These are phyloP conservation scores for Seira musarum DNA, from an alignment of 2,888 invertebrate species.

Conservation along the genomic window DNA sequence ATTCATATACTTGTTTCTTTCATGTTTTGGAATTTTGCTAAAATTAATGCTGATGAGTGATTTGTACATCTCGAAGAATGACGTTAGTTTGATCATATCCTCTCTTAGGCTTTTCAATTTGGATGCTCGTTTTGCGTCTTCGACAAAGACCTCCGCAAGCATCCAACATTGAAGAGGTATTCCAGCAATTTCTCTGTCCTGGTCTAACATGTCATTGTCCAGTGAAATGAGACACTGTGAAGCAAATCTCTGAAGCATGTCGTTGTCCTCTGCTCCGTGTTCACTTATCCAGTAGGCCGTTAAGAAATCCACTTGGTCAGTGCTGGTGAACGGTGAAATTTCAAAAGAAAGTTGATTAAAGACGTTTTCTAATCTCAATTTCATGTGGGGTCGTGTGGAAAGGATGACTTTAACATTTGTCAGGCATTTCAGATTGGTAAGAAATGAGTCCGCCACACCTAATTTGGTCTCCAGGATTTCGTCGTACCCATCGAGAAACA, in stretches of 20 bases:
- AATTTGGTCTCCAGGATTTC: no score
- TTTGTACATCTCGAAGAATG: neutral
- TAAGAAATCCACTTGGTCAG: neutral
- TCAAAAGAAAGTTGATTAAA: neutral
- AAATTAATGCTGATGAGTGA: neutral
- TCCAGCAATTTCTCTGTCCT: neutral
- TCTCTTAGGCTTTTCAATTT: neutral
- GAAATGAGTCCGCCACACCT: no score
- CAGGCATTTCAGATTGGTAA: no score
- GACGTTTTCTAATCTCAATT: neutral
- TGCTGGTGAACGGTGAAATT: neutral
- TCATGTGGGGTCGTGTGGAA: slow-evolving; percentile 11
- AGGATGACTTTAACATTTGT: no score
- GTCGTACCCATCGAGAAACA: neutral
- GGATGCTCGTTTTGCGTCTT: neutral
- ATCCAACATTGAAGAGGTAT: neutral
- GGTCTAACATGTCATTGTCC: neutral
- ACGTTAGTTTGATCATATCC: no score
- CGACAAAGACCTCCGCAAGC: neutral
- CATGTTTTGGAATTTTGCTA: neutral
- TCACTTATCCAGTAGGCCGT: neutral
- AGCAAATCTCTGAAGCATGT: neutral
- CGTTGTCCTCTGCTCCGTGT: neutral
- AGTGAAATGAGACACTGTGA: neutral
- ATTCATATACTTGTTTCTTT: neutral